Percentiles rank a stretch among this genome's conserved stretches.
Conservation (phyloP, 2,113 vertebrate genomes). For the Melanerpes aurifrons region DNA sequence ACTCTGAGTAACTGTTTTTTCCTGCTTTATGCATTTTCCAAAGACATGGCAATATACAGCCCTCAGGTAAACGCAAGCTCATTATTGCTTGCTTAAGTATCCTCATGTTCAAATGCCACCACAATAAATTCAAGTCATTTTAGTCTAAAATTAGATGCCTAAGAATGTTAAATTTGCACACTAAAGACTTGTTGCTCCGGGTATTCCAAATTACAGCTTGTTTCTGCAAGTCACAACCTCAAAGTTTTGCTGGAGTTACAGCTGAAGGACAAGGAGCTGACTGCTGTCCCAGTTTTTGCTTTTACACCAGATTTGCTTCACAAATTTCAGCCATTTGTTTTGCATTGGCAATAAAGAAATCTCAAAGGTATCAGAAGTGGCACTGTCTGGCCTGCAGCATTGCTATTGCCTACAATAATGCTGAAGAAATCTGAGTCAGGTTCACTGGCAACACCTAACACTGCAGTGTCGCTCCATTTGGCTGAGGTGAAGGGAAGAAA, state of each 20-base stretch:
- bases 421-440: slow-evolving; percentile 32
- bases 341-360: background rate
- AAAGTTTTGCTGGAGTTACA: background rate
- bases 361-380: background rate
- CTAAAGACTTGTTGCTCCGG: background rate
- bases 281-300: background rate
- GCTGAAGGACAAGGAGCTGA: background rate
- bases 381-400: background rate
- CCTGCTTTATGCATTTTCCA: background rate
- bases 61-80: background rate
- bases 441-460: slow-evolving; percentile 11
- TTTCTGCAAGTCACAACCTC: background rate
- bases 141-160: background rate
- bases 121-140: background rate
- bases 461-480: slow-evolving; percentile 2
- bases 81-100: background rate
- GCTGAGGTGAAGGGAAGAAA: background rate
- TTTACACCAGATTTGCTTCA: background rate
- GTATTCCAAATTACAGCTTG: background rate
- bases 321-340: background rate
- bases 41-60: background rate
- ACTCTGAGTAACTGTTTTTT: background rate
- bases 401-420: background rate
- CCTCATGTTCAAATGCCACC: background rate
- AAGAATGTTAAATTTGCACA: background rate